Evolutionary conservation across 2,113 vertebrate genomes (phyloP).

Genomic region (Corythoichthys intestinalis): DNA sequence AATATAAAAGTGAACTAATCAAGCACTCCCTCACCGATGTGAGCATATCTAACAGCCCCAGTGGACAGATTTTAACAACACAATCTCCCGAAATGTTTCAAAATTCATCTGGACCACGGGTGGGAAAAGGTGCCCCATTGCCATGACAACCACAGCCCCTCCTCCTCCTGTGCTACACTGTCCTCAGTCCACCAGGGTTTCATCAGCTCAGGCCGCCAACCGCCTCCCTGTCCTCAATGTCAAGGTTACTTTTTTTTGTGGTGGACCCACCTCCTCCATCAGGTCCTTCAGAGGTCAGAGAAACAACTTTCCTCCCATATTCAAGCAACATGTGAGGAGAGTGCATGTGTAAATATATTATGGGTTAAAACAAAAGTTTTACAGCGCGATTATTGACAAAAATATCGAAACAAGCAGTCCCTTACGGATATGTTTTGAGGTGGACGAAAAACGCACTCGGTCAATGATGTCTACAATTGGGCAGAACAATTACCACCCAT

Average conservation of each 20-base stretch:
- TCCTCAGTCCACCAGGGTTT: constrained; percentile 3
- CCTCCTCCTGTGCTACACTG: not conserved
- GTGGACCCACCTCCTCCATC: not conserved
- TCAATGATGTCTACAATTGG: no score
- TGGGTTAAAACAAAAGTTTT: not conserved
- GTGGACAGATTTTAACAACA: not conserved
- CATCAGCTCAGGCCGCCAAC: constrained; percentile 2
- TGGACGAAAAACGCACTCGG: no score
- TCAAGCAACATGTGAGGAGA: not conserved
- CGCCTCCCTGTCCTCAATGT: not conserved
- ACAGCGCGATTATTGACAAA: not conserved
- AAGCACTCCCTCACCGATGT: not conserved
- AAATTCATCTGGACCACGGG: not conserved
- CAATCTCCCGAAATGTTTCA: not conserved
- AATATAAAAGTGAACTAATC: not conserved
- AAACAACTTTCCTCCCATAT: not conserved
- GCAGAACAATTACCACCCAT: no score
- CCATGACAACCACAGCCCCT: not conserved
- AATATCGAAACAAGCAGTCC: not conserved
- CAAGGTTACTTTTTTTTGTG: not conserved
- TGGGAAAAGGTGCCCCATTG: not conserved
- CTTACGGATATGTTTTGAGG: not conserved
- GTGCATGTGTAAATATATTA: not conserved
- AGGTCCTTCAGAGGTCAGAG: constrained; percentile 1
- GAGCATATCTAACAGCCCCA: not conserved